Conservation (phyloP, 1,140 invertebrate species). For the Steinernema khuongi region DNA sequence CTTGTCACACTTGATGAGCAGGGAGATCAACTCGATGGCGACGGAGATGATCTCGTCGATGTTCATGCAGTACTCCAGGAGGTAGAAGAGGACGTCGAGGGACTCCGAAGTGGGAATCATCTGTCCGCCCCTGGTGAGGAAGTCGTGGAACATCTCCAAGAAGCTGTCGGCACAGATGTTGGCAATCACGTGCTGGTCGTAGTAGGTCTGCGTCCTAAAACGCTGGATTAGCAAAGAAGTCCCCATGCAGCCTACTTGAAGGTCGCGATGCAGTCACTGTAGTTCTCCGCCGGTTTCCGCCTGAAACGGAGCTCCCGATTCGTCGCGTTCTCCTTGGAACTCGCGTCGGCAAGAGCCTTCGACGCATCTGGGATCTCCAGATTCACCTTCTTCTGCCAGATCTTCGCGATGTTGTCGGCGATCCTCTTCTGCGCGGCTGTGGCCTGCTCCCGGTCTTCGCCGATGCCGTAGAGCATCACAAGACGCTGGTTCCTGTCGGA, state of each 20-base stretch:
- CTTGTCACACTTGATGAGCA: not conserved
- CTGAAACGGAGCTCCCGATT: not conserved
- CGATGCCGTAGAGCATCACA: not conserved
- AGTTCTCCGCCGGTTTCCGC: not conserved
- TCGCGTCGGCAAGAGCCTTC: not conserved
- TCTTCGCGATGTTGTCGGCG: not conserved
- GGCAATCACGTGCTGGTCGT: not conserved
- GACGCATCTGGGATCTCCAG: not conserved
- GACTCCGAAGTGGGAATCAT: not conserved
- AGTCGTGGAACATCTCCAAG: not conserved
- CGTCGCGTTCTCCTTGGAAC: not conserved
- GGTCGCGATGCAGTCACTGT: not conserved
- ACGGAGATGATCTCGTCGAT: slow-evolving; percentile 11
- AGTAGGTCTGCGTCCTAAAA: slow-evolving; percentile 3
- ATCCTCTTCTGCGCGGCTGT: not conserved
- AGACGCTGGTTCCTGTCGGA: not conserved
- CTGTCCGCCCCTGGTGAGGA: not conserved
- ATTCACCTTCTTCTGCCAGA: slow-evolving; percentile 14
- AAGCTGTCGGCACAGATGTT: not conserved
- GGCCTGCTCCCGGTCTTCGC: not conserved
- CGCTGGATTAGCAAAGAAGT: too few species aligned
- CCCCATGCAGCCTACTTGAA: slow-evolving; percentile 4
- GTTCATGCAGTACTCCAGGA: not conserved
- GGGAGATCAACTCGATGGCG: not conserved
- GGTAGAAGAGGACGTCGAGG: not conserved